phyloP scores from a whole-genome alignment of 2,113 vertebrate genomes.

The Elachura formosa region DNA sequence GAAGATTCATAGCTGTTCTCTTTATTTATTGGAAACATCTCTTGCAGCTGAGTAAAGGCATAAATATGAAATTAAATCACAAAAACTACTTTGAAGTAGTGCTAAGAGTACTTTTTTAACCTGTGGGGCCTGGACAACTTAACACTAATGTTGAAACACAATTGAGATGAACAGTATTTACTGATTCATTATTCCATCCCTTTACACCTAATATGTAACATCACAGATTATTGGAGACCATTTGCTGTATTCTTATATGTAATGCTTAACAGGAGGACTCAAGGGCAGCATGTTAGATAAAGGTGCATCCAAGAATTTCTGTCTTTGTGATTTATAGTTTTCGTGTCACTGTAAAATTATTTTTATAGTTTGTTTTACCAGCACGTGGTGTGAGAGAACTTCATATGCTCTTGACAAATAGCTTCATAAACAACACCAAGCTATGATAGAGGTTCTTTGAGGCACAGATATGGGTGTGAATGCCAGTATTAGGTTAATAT shows the following conservation, averaged over 20 bases:
- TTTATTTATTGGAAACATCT: conserved; percentile 64
- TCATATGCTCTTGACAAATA: not conserved
- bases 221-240: not conserved
- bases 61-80: conserved; percentile 62
- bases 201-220: not conserved
- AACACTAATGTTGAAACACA: not conserved
- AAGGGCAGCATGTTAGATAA: not conserved
- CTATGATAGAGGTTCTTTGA: not conserved
- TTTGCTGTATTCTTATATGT: not conserved
- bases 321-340: not conserved
- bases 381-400: not conserved
- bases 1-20: conserved; percentile 50
- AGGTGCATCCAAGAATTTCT: not conserved
- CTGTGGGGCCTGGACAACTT: not conserved
- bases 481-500: not conserved
- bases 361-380: not conserved
- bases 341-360: not conserved
- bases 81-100: not conserved
- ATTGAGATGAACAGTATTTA: not conserved
- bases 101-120: not conserved
- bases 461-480: not conserved
- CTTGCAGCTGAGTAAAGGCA: conserved; percentile 40
- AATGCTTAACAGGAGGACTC: not conserved
- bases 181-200: not conserved
- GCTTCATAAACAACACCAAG: not conserved